Percentiles rank a stretch among this genome's conserved stretches.
These are phyloP conservation scores for Dendrolimus pini DNA, from an alignment of 2,888 invertebrate species.

Conservation along the genomic window DNA sequence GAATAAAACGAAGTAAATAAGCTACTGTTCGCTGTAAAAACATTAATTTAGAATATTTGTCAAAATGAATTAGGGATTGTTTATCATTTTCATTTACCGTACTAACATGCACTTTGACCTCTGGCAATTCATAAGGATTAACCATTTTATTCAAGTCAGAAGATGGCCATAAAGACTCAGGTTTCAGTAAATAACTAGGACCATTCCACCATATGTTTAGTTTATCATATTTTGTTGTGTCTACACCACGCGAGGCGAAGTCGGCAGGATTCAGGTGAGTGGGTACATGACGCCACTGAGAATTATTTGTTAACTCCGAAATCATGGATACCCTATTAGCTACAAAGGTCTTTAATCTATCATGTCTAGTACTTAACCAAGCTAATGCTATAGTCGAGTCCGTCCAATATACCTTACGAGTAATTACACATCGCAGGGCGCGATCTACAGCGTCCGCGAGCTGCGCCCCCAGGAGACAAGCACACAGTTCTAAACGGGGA, in stretches of 20 bases:
- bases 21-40: too few species aligned
- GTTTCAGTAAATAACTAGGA: neutral
- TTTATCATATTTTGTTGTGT: neutral
- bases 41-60: too few species aligned
- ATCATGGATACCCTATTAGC: conserved; percentile 2
- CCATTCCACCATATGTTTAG: conserved; percentile 3
- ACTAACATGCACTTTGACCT: neutral
- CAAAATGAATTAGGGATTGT: too few species aligned
- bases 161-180: neutral
- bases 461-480: neutral
- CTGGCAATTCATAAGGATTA: neutral
- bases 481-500: too few species aligned
- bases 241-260: conserved; percentile 2
- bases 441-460: neutral
- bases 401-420: neutral
- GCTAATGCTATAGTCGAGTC: conserved; percentile 1
- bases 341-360: conserved; percentile 3
- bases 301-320: neutral
- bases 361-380: neutral
- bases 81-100: neutral
- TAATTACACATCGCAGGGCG: neutral
- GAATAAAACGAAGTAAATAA: too few species aligned
- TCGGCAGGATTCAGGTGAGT: conserved; percentile 2
- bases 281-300: conserved; percentile 2
- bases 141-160: neutral